Evolutionary conservation across 2,113 vertebrate genomes (phyloP).

Genomic region (Meriones unguiculatus): DNA sequence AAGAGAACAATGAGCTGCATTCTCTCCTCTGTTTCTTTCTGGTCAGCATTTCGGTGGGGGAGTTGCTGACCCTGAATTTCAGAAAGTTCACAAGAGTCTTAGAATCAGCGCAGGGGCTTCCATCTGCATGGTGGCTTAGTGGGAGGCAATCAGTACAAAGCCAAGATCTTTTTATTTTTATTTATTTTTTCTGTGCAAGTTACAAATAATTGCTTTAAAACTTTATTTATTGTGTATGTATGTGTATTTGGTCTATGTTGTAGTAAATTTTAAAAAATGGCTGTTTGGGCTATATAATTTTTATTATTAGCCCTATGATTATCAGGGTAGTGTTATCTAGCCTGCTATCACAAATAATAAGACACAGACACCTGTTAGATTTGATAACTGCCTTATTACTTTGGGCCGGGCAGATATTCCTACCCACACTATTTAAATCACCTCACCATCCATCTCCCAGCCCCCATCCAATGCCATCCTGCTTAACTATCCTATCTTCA

Average conservation of each 20-base stretch:
- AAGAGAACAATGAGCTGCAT: not conserved
- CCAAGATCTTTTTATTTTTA: not conserved
- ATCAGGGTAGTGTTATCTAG: too few species aligned
- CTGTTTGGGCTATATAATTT: too few species aligned
- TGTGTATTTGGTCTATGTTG: not conserved
- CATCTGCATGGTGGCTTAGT: not conserved
- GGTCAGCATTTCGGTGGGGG: not conserved
- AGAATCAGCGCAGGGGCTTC: not conserved
- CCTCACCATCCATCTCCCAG: too few species aligned
- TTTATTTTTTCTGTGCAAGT: not conserved
- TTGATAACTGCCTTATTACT: too few species aligned
- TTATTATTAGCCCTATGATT: too few species aligned
- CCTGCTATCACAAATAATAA: too few species aligned
- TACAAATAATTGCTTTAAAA: not conserved
- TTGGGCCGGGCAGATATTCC: too few species aligned
- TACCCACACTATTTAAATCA: too few species aligned
- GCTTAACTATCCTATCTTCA: too few species aligned
- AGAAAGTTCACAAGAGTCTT: not conserved
- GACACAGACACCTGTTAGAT: too few species aligned
- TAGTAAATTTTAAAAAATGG: too few species aligned
- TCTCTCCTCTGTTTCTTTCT: not conserved
- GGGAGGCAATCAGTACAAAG: not conserved
- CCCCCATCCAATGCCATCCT: too few species aligned
- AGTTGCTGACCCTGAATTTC: not conserved
- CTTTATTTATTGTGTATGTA: not conserved